Base-by-base conservation (phyloP, 2,888 invertebrate species). In the Caenorhabditis drosophilae region DNA sequence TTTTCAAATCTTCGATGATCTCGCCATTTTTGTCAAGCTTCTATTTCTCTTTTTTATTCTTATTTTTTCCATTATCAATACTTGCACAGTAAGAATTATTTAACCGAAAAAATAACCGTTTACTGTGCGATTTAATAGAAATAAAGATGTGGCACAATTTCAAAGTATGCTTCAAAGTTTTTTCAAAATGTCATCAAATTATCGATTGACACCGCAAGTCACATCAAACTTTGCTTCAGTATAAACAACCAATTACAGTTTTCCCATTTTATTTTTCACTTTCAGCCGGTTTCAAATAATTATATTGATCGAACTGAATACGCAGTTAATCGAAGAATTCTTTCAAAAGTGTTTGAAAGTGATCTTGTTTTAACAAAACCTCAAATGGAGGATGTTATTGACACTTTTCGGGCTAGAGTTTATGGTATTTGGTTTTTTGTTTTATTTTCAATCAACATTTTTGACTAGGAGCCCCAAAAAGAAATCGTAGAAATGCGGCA, bases 371-470 rank as follows among this genome's bases (percentile, higher is more conserved):
- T 71, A 22, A 71, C 71, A 4, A 61, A 66, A 38, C 53, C 55
- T 11, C 71, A 71, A 44, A 66, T 69, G 66, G 62, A 66, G 41
- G 68, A 68, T 42, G 71, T 71, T 26, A 56, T 71, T 47, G 68
- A 69, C n/a, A 51, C 52, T 4, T 71, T 71, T 41, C 57, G 47
- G 18, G 62, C 64, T 11, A 35, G 71, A 45, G 57, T 68, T 4
- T 27, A 50, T 31, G 70, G 70, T 55, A 35, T 36, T 36, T 7
- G 4, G n/a, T 15, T 9, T 7, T 4, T 15, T n/a, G 4, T 15
- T 31, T 31, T 31, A 31, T 9, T 9, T 31, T 31, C 7, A 31
- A 31, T 9, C 31, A 31, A 31, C 31, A 31, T 9, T 31, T 6
- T 31, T 31, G n/a, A 31, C 12, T 36, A 47, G 48, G 47, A 6